Percentiles rank a stretch among this genome's conserved stretches.
Conservation (phyloP, 2,797 vertebrate genomes). For the Knipowitschia caucasica region DNA sequence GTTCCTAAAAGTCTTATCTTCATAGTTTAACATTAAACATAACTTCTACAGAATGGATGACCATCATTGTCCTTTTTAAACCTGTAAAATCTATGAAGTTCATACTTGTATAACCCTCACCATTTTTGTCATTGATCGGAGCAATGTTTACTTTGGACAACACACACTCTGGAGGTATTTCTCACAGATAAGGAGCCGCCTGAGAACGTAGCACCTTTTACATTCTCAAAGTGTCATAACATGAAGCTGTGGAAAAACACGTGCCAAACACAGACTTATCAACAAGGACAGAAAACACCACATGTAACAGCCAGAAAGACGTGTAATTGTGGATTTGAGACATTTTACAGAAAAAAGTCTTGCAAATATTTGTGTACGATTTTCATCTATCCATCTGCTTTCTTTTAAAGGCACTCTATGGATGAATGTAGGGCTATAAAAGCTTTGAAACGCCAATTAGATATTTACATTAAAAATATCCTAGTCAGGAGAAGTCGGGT, state of each 20-base stretch:
- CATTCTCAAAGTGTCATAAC: not conserved
- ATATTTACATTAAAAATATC: too few relatives aligned
- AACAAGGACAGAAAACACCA: not conserved
- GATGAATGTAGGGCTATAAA: too few relatives aligned
- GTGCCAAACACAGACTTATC: not conserved
- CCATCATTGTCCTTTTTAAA: not conserved
- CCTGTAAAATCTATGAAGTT: not conserved
- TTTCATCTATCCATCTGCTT: not conserved
- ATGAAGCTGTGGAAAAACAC: not conserved
- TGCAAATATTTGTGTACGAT: too few relatives aligned
- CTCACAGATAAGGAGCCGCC: slow-evolving; percentile 21
- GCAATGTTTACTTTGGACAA: slow-evolving; percentile 19
- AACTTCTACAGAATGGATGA: too few relatives aligned
- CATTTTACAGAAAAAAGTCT: too few relatives aligned
- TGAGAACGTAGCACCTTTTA: slow-evolving; percentile 26
- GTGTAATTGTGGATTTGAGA: not conserved
- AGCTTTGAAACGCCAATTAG: too few relatives aligned
- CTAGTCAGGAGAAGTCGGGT: too few relatives aligned
- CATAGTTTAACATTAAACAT: too few relatives aligned
- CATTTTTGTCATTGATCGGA: not conserved
- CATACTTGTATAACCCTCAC: not conserved
- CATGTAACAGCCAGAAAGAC: not conserved
- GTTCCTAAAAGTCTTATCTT: too few relatives aligned
- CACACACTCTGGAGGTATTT: slow-evolving; percentile 20
- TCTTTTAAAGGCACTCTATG: too few relatives aligned